Conservation (phyloP, 1,140 invertebrate genomes). For the Nasonia vitripennis region DNA sequence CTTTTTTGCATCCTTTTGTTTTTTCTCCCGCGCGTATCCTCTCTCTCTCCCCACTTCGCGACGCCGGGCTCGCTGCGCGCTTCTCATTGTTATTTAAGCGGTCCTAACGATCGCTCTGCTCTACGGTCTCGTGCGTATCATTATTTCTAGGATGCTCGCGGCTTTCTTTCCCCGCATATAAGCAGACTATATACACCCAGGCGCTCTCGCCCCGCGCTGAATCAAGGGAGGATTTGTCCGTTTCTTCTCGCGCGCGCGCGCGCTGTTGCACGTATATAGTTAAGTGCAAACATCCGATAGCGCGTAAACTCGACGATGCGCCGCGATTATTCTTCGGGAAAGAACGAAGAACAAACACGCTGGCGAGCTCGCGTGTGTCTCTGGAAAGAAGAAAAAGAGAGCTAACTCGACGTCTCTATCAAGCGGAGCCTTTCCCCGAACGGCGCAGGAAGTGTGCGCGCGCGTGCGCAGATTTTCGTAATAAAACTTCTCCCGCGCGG, state of each 20-base stretch:
- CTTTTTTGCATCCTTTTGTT: slow-evolving; percentile 20
- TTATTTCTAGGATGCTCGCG: slow-evolving; percentile 30
- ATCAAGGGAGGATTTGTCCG: not conserved
- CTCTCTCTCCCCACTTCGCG: not conserved
- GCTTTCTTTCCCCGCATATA: not conserved
- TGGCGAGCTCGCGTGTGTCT: not conserved
- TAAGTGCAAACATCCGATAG: not conserved
- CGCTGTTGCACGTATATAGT: not conserved
- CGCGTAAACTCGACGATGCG: too few relatives aligned
- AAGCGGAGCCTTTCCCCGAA: slow-evolving; percentile 3
- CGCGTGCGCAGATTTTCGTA: not conserved
- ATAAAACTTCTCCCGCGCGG: slow-evolving; percentile 40
- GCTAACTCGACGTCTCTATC: not conserved
- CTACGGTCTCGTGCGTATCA: slow-evolving; percentile 34
- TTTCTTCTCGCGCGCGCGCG: not conserved
- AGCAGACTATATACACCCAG: too few relatives aligned
- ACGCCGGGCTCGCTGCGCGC: not conserved
- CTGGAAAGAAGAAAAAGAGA: not conserved
- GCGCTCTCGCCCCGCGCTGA: too few relatives aligned
- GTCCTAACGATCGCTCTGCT: slow-evolving; percentile 33
- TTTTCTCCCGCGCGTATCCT: not conserved
- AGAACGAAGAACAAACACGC: not conserved
- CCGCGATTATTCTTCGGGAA: not conserved
- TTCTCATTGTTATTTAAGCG: slow-evolving; percentile 39
- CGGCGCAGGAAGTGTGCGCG: slow-evolving; percentile 4